Base-by-base conservation (phyloP, 2,113 vertebrate genomes). In the Hyaena hyaena region DNA sequence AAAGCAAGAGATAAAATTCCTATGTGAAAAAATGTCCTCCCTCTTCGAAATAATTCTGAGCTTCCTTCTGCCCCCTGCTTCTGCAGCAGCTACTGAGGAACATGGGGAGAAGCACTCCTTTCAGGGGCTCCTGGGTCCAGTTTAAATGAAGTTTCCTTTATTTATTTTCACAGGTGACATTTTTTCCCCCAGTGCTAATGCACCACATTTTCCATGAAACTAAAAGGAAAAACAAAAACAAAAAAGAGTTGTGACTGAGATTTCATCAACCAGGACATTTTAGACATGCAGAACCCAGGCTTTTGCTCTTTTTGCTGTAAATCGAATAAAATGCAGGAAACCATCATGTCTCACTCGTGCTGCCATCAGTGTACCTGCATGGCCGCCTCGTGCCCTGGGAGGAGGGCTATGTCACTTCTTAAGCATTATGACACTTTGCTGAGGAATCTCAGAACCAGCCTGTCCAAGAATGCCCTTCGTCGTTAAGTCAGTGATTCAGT, bases 221-320 rank as follows among this genome's bases (percentile, higher is more conserved):
- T 35, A 33, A 74, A 80, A 74, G 71, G 10, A 50, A 50, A 50
- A 50, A 50, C 11, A 50, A 81, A 63, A 24, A 71, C 15, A 55
- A 39, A 82, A 33, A 61, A 84, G 66, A 58, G 8, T 26, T 65
- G 63, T 26, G 23, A 69, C 53, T 53, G 35, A 66, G 55, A 90
- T 93, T 93, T 90, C 66, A 71, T 66, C 61, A 71, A 80, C 12
- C 10, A 73, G 58, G 28, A 66, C 17, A 10, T 90, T 65, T 96
- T 53, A 71, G 92, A 97, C 87, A 80, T 80, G 8, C 33, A 71
- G 24, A n/a, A 39, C 24, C 19, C 50, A 17, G 33, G 33, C 50
- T 71, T 87, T 63, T 53, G 50, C 55, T 58, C 69, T 61, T 45
- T 39, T 39, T 39, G 39, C 39, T 39, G 39, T 55, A 50, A 53